Conservation (phyloP, 2,888 invertebrate species). For the Geotrupes spiniger region DNA sequence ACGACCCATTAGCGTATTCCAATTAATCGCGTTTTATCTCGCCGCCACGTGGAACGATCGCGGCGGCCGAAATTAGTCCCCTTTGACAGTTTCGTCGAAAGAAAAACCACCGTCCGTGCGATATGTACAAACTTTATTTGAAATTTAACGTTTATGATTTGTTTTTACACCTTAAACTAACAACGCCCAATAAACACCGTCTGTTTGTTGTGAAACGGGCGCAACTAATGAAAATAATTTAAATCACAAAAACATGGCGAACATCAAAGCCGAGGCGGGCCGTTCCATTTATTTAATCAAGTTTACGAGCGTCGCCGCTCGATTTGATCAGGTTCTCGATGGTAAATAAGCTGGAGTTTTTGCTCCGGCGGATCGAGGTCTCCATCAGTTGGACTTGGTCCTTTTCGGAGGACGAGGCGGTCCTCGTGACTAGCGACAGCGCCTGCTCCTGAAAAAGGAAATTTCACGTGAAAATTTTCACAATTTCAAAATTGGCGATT, state of each 20-base stretch:
- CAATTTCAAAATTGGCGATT: too few relatives aligned
- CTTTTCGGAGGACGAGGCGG: conserved; percentile 5
- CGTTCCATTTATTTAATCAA: conserved; percentile 41
- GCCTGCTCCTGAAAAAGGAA: conserved; percentile 42
- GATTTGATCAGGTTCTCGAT: conserved; percentile 51
- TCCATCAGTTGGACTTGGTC: conserved; percentile 18
- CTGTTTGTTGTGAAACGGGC: conserved; percentile 21
- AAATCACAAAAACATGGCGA: conserved; percentile 38
- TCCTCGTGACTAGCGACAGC: conserved; percentile 36
- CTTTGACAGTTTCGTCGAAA: too few relatives aligned
- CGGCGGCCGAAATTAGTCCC: too few relatives aligned
- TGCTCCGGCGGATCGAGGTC: conserved; percentile 35
- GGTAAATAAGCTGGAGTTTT: conserved; percentile 50
- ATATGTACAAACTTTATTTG: conserved; percentile 23
- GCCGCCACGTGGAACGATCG: too few relatives aligned
- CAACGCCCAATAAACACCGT: conserved; percentile 20
- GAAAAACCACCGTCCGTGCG: conserved; percentile 17
- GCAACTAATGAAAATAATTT: conserved; percentile 40
- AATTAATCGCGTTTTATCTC: too few relatives aligned
- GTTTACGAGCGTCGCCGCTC: conserved; percentile 39
- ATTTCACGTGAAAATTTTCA: conserved; percentile 9
- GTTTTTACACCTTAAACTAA: conserved; percentile 26
- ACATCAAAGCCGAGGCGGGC: conserved; percentile 40
- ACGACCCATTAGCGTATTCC: too few relatives aligned
- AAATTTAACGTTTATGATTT: conserved; percentile 27